A percentile compares a stretch with the other conserved stretches of the same genome.
phyloP scores from a whole-genome alignment of 2,113 vertebrate genomes.

The Aphyosemion australe region DNA sequence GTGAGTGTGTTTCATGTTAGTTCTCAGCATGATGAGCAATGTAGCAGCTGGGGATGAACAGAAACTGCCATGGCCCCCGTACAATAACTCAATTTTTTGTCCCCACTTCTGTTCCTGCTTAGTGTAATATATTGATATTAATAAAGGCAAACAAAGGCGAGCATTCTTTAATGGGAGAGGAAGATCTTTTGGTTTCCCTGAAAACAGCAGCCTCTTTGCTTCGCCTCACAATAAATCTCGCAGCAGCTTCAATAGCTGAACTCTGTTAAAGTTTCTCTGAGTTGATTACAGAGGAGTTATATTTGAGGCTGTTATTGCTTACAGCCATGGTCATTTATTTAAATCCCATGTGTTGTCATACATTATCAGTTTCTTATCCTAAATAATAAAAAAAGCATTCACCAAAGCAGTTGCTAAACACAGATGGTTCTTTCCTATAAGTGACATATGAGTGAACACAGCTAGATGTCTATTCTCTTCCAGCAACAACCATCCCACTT shows the following conservation, averaged over 20 bases:
- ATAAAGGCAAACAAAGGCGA: conserved; percentile 79
- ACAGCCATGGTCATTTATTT: conserved; percentile 54
- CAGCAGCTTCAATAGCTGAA: conserved; percentile 62
- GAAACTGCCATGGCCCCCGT: conserved; percentile 67
- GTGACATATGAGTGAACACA: conserved; percentile 49
- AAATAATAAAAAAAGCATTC: conserved; percentile 62
- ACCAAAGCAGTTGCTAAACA: conserved; percentile 34
- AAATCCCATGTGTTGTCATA: conserved; percentile 60
- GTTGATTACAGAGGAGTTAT: conserved; percentile 69
- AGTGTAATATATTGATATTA: conserved; percentile 80
- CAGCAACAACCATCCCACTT: conserved; percentile 44
- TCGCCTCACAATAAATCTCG: conserved; percentile 76
- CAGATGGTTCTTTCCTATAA: conserved; percentile 43
- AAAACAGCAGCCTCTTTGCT: conserved; percentile 62
- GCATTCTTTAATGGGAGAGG: conserved; percentile 68
- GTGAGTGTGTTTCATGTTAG: conserved; percentile 83
- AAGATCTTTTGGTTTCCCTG: conserved; percentile 67
- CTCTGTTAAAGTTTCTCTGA: conserved; percentile 63
- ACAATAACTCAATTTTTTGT: conserved; percentile 74
- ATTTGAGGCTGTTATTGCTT: conserved; percentile 68
- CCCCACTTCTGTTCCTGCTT: conserved; percentile 53
- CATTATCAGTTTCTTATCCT: conserved; percentile 59
- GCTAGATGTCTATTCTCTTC: conserved; percentile 27
- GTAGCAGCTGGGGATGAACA: conserved; percentile 82
- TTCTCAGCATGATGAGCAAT: conserved; percentile 80